Conservation (phyloP, 2,113 vertebrate genomes). For the Cyanoramphus novaezelandiae region DNA sequence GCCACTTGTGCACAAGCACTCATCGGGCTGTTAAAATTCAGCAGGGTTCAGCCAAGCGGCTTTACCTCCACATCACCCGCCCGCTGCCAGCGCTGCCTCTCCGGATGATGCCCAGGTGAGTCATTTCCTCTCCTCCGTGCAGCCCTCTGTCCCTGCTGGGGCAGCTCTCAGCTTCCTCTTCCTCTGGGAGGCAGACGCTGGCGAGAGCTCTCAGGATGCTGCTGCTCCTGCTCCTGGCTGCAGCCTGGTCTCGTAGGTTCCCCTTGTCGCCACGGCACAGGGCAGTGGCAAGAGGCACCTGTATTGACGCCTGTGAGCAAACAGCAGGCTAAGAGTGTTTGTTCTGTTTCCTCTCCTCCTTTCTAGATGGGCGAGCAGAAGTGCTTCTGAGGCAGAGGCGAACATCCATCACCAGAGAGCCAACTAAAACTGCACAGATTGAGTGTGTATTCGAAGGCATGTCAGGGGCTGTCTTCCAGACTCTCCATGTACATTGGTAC, state of each 20-base stretch:
- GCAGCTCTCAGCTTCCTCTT: not conserved
- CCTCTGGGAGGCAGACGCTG: fast-evolving
- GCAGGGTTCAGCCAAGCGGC: not conserved
- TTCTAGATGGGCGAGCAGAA: conserved; percentile 12
- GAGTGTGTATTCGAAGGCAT: not conserved
- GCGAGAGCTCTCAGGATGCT: not conserved
- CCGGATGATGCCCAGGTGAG: not conserved
- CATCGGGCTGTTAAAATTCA: not conserved
- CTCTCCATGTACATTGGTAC: not conserved
- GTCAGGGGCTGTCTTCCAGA: fast-evolving
- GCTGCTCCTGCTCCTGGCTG: not conserved
- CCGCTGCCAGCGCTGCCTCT: not conserved
- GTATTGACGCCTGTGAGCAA: fast-evolving
- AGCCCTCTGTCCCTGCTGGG: not conserved
- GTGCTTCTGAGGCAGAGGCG: not conserved
- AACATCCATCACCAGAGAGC: not conserved
- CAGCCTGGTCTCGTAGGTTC: not conserved
- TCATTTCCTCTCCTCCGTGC: not conserved
- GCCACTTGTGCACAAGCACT: not conserved
- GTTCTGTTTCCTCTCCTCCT: not conserved
- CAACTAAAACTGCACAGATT: not conserved
- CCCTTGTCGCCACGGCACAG: not conserved
- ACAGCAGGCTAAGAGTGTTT: not conserved
- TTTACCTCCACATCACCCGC: not conserved
- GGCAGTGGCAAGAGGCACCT: not conserved